Evolutionary conservation across 2,888 invertebrate genomes (phyloP).

Genomic region (Apodemia zela): DNA sequence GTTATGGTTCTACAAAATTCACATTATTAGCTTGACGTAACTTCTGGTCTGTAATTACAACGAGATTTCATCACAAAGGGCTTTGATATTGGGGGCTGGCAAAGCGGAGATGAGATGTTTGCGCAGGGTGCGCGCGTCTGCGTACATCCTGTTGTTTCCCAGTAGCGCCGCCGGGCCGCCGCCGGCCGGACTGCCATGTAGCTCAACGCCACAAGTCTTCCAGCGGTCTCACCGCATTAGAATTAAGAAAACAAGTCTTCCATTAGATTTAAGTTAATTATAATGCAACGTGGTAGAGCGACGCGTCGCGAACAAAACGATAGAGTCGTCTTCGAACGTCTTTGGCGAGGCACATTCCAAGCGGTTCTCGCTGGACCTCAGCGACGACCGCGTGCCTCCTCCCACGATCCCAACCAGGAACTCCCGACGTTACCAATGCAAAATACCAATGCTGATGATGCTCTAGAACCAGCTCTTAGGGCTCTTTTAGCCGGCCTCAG

Average conservation of each 20-base stretch:
- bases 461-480: slow-evolving; percentile 66
- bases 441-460: slow-evolving; percentile 57
- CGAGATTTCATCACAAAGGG: slow-evolving; percentile 16
- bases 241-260: slow-evolving; percentile 77
- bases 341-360: slow-evolving; percentile 85
- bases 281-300: slow-evolving; percentile 72
- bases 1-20: background rate
- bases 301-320: slow-evolving; percentile 77
- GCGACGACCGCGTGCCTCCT: slow-evolving; percentile 62
- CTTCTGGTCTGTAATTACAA: background rate
- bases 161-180: slow-evolving; percentile 74
- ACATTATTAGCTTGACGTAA: background rate
- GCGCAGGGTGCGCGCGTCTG: slow-evolving; percentile 70
- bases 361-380: slow-evolving; percentile 64
- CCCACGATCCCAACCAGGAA: slow-evolving; percentile 54
- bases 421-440: slow-evolving; percentile 38
- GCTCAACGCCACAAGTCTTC: slow-evolving; percentile 61
- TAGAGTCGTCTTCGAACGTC: slow-evolving; percentile 84
- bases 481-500: slow-evolving; percentile 63
- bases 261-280: slow-evolving; percentile 55
- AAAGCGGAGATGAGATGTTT: slow-evolving; percentile 58
- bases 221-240: slow-evolving; percentile 59
- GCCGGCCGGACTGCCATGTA: slow-evolving; percentile 70
- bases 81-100: slow-evolving; percentile 24
- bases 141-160: slow-evolving; percentile 46